phyloP scores from a whole-genome alignment of 53 echinoderm and acorn worm genomes.

The Glandiceps talaboti region DNA sequence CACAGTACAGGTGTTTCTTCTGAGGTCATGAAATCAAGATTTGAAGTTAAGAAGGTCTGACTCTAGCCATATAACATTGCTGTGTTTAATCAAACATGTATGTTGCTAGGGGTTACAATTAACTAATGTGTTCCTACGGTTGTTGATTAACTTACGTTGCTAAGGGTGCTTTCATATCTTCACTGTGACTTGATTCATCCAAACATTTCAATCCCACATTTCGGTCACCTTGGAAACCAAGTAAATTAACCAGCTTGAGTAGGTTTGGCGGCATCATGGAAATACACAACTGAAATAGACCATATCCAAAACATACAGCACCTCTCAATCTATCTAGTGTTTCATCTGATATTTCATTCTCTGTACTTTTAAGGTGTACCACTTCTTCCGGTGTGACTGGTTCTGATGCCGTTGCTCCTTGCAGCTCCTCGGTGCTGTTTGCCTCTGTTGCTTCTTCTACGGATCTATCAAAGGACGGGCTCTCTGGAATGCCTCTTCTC shows the following conservation, averaged over 20 bases:
- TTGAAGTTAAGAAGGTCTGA: too few species aligned
- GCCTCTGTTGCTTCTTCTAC: background rate
- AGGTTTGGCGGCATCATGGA: conserved; percentile 98
- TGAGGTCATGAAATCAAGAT: too few species aligned
- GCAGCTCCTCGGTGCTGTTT: conserved; percentile 3
- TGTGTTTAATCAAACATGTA: too few species aligned
- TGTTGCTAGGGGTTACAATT: too few species aligned
- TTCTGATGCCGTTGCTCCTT: conserved; percentile 5
- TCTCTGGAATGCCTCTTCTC: conserved; percentile 28
- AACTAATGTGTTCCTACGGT: too few species aligned
- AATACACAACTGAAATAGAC: conserved; percentile 74
- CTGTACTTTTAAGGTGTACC: background rate
- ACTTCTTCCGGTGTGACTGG: background rate
- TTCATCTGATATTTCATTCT: conserved; percentile 35
- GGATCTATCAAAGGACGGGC: conserved; percentile 38
- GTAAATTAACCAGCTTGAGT: conserved; percentile 78
- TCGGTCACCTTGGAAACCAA: conserved; percentile 83
- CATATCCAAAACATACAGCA: conserved; percentile 79
- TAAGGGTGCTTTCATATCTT: conserved; percentile 91
- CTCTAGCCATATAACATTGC: too few species aligned
- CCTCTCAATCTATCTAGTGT: conserved; percentile 40
- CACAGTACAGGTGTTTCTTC: too few species aligned
- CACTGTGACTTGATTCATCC: conserved; percentile 62
- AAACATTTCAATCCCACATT: conserved; percentile 75
- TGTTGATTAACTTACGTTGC: conserved; percentile 84